These are phyloP conservation scores for Drosophila algonquin DNA, from an alignment of 2,888 invertebrate species.

Conservation along the genomic window DNA sequence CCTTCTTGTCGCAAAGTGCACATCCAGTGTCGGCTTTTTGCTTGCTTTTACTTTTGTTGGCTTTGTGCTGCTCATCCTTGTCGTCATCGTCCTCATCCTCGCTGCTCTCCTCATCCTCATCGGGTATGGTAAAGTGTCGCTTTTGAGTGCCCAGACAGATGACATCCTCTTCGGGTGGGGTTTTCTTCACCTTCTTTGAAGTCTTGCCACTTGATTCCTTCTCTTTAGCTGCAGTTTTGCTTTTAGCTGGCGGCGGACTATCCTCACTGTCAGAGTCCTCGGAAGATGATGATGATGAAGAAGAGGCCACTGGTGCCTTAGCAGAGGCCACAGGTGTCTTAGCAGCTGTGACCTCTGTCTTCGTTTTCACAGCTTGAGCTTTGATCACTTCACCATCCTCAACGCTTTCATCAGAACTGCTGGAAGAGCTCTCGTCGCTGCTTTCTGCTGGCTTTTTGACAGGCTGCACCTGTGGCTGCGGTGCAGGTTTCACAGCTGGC, in stretches of 20 bases:
- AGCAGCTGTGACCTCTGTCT: not conserved
- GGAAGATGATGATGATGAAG: constrained; percentile 49
- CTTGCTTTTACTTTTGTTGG: constrained; percentile 24
- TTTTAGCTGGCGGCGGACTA: constrained; percentile 23
- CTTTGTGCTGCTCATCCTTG: constrained; percentile 25
- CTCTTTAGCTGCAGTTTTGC: constrained; percentile 30
- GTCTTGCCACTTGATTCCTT: constrained; percentile 29
- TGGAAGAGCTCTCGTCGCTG: constrained; percentile 52
- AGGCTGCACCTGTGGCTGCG: constrained; percentile 6
- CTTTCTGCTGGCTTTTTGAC: constrained; percentile 24
- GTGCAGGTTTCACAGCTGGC: not conserved
- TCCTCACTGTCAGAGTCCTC: constrained; percentile 46
- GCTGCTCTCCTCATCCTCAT: constrained; percentile 55
- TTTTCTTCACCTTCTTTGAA: constrained; percentile 35
- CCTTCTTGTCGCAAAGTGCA: constrained; percentile 79
- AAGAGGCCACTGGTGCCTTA: constrained; percentile 25
- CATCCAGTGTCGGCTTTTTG: constrained; percentile 51
- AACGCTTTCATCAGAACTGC: constrained; percentile 50
- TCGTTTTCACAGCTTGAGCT: constrained; percentile 2
- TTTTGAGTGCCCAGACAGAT: constrained; percentile 77
- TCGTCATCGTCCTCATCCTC: constrained; percentile 16
- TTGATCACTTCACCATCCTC: constrained; percentile 52
- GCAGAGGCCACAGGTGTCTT: constrained; percentile 14
- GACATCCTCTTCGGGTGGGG: constrained; percentile 76
- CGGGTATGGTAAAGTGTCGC: constrained; percentile 68